Base-by-base conservation (phyloP, 2,797 vertebrate genomes). In the Phyllotis vaccarum region DNA sequence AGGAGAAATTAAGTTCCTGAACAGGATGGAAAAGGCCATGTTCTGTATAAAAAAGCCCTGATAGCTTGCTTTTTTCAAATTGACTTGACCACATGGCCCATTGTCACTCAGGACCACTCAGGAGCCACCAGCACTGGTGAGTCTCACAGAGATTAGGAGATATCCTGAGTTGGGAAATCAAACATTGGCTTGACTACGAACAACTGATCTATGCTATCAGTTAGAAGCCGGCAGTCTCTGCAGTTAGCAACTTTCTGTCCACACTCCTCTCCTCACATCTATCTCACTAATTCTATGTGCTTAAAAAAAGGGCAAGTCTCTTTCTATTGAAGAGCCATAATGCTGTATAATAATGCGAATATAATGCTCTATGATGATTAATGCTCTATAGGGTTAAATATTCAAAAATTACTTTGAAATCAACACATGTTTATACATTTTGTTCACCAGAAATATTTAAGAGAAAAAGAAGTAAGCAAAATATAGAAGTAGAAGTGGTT, bases 361-460 rank as follows among this genome's bases (percentile, higher is more conserved):
- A 43, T 2, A 74, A 43, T 43, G 37, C 37, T 74, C 70, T 24
- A 43, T 74, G 37, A 27, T 70, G n/a, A 24, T 11, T 72, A 40
- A 76, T 64, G 37, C 17, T 62, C 82, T 80, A 66, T 58, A 49
- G 43, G 13, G 91, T 70, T 49, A 94, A 78, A 70, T 37, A 90
- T 2, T n/a, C n/a, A 66, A 22, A 94, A 93, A 92, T 60, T 62
- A 70, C 91, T 97, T 31, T 31, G 24, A 86, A 96, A 60, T 90
- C 16, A 31, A 82, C 12, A 62, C 85, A 52, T 31, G 79, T 43
- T 81, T 85, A 54, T 0, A 49, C 21, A 82, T 93, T 94, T 93
- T 66, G 81, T 7, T 40, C 21, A 86, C 62, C 6, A 89, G 40
- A 95, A 93, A 34, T 90, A 64, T 52, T 64, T 92, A 83, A 83